Base-by-base conservation (phyloP, 2,888 invertebrate species). In the Cantharis rustica region DNA sequence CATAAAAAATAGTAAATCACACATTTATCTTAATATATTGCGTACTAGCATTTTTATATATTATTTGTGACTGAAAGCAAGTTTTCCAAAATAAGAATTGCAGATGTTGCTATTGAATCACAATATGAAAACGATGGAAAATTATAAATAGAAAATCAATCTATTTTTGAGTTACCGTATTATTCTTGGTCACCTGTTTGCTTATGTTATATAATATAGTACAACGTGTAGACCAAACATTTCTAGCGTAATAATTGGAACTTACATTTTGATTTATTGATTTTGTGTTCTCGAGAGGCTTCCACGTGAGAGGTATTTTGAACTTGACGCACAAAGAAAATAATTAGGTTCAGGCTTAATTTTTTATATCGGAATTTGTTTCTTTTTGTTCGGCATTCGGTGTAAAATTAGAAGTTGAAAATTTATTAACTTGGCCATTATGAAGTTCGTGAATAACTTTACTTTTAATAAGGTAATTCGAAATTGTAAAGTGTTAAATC, bases 1-100 rank as follows among this genome's bases (percentile, higher is more conserved):
- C 64, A 66, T 20, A 23, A 66, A 66, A 64, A 66, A 66, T 66
- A 16, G 64, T n/a, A 66, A 66, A 66, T 66, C 64, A 66, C 64
- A 66, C 64, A 20, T 66, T 66, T 66, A 66, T 23, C 17, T 16
- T 66, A 66, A 66, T 20, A 17, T 66, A 20, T 66, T 66, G 23
- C 64, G 13, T n/a, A n/a, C n/a, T n/a, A 47, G n/a, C 47, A 47
- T 47, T 47, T n/a, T n/a, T 47, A 27, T 11, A 27, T 1, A 27
- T 10, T 27, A 47, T n/a, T n/a, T 47, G 47, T n/a, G 47, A 13
- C n/a, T 47, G 47, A n/a, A 47, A 47, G 47, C 1, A 47, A 47
- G 47, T 47, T 47, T 47, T 47, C 1, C 7, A n/a, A 47, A 47
- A 47, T 47, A 47, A 47, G 47, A 47, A 47, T 47, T 47, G 47